Conservation (phyloP, 2,113 vertebrate genomes). For the Ictalurus furcatus region DNA sequence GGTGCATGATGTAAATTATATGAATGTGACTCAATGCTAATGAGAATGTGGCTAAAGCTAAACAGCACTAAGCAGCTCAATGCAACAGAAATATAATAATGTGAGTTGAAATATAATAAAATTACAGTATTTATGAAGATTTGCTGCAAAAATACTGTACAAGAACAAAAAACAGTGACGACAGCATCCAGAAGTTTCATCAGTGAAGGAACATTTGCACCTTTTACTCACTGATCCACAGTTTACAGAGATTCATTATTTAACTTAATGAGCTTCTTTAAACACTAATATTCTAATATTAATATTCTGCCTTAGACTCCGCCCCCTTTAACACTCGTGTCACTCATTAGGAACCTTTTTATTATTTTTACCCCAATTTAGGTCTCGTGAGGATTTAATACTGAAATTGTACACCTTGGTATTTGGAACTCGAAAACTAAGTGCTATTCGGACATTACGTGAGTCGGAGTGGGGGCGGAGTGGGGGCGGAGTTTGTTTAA, state of each 20-base stretch:
- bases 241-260: not conserved
- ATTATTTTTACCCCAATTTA: not conserved
- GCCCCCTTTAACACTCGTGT: not conserved
- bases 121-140: not conserved
- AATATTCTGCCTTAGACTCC: not conserved
- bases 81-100: not conserved
- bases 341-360: not conserved
- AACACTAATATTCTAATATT: not conserved
- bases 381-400: not conserved
- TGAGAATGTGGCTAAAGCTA: conserved; percentile 4
- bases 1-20: not conserved
- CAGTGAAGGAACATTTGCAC: not conserved
- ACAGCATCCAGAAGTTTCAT: not conserved
- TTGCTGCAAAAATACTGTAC: not conserved
- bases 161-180: not conserved
- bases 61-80: not conserved
- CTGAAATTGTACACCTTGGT: not conserved
- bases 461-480: not conserved
- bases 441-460: not conserved
- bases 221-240: not conserved
- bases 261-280: not conserved
- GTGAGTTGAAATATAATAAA: not conserved
- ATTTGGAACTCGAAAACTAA: too few relatives aligned
- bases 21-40: not conserved
- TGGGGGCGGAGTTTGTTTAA: not conserved